Evolutionary conservation across 2,888 invertebrate species (phyloP), one percentile per base, ranked within the genome.

Genomic region (Nomada fucata): DNA sequence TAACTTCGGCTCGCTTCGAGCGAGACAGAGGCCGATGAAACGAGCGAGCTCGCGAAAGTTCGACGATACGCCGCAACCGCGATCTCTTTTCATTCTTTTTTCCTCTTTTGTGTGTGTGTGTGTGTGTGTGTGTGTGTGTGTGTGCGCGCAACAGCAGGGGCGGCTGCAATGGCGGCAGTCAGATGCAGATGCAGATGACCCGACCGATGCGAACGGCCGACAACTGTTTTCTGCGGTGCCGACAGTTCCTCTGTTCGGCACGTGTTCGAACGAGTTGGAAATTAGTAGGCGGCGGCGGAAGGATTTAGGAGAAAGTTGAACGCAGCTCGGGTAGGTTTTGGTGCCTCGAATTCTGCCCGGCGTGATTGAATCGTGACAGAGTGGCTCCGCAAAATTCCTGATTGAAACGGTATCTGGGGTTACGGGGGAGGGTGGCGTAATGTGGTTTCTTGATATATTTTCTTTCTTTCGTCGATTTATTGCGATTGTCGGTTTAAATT

Each of bases 141-240:
- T 79, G 79, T 82, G 84, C 72, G 59, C 72, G 63, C 74, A 64
- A 26, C 55, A 15, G 18, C 42, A 11, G 23, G 13, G 47, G 47
- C 42, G n/a, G n/a, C 53, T 10, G 60, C 60, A 50, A 60, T 60
- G 70, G 50, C 15, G 60, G 63, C 84, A 85, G 89, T 89, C 88
- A 82, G 82, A 85, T 82, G 85, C 89, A 89, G 86, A 88, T 86
- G 77, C 72, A 70, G 77, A 83, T 85, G 65, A 81, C 63, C 79
- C 53, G 29, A 44, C 65, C 64, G 70, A 86, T 76, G 70, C 68
- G 65, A 71, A 52, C 59, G 65, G 65, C 53, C 67, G 77, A 78
- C 79, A 76, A 74, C 80, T 86, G 84, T 86, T 86, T 76, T 77
- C 76, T 65, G 60, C 67, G 55, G 20, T 29, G 68, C 52, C 72